Base-by-base conservation (phyloP, 2,888 invertebrate genomes). In the Melolontha melolontha region DNA sequence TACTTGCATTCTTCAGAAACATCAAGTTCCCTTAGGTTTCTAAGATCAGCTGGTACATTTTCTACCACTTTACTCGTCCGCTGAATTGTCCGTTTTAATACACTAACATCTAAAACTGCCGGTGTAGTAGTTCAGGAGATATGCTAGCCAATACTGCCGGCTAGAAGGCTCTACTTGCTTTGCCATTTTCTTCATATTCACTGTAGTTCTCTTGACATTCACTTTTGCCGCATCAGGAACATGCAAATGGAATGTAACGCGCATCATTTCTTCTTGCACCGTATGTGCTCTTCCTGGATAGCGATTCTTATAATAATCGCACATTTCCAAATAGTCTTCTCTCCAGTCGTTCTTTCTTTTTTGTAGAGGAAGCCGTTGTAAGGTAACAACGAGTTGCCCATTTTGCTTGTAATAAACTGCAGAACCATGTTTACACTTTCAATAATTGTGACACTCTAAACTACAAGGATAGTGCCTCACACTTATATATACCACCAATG, bases 1-100 rank as follows among this genome's bases (percentile, higher is more conserved):
- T 14, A n/a, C 14, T n/a, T 55, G 39, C 44, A 66, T 55, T 66
- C 47, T n/a, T 40, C 34, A n/a, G n/a, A n/a, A 22, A 34, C 57
- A 66, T 44, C 16, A 16, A 40, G 40, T 51, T 39, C 52, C 41
- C 29, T 51, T 29, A 59, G 27, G 50, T 50, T 59, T 59, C 49
- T 66, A 17, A 59, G 59, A 42, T 66, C 42, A 50, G 63, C 67
- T 16, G 51, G 63, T 29, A 62, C 49, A 52, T 29, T 44, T 67
- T 62, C 51, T 62, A 42, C 22, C 34, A 17, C 17, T 10, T 44
- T 14, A 10, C 67, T 49, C 10, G 29, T 49, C 17, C 51, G 50
- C 27, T 62, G 62, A 50, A 67, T 62, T 11, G 63, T 67, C 29
- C 29, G 41, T 51, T 62, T 51, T 34, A 59, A 11, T 16, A 42